These are phyloP conservation scores for Calephelis nemesis DNA, from an alignment of 1,140 invertebrate species.

Conservation along the genomic window DNA sequence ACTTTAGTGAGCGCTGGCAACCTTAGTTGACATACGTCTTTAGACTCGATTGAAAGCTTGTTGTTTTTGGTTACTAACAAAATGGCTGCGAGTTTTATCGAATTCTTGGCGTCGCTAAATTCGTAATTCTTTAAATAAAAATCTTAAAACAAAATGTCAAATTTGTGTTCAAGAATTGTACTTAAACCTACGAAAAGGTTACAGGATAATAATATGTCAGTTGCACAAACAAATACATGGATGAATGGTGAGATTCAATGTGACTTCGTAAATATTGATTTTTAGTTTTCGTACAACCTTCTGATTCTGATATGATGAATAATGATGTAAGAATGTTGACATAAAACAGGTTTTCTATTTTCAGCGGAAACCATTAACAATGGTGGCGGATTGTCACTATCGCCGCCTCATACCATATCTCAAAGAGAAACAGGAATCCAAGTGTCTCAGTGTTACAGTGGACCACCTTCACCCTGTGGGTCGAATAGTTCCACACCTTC, in stretches of 20 bases:
- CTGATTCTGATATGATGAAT: no score
- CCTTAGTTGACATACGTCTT: no score
- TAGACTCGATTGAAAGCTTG: background rate
- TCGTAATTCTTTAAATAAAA: slow-evolving; percentile 27
- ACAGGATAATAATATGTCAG: slow-evolving; percentile 85
- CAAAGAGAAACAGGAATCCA: slow-evolving; percentile 69
- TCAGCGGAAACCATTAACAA: slow-evolving; percentile 74
- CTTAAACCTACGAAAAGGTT: slow-evolving; percentile 84
- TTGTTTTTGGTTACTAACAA: slow-evolving; percentile 12
- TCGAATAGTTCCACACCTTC: slow-evolving; percentile 52
- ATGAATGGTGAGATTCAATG: slow-evolving; percentile 86
- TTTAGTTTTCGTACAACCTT: slow-evolving; percentile 14
- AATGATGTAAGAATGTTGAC: background rate
- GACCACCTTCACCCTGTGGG: slow-evolving; percentile 64
- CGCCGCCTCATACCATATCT: slow-evolving; percentile 69
- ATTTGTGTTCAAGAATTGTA: slow-evolving; percentile 86
- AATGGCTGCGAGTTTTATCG: slow-evolving; percentile 12
- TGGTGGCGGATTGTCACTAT: slow-evolving; percentile 66
- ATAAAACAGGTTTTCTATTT: slow-evolving; percentile 27
- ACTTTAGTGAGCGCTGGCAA: no score
- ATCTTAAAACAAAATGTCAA: slow-evolving; percentile 81
- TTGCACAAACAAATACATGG: slow-evolving; percentile 89
- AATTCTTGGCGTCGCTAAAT: slow-evolving; percentile 5
- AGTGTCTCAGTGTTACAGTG: slow-evolving; percentile 70
- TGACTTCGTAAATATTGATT: slow-evolving; percentile 68